These are phyloP conservation scores for Nasonovia ribisnigri DNA, from an alignment of 2,888 invertebrate species.

Conservation along the genomic window DNA sequence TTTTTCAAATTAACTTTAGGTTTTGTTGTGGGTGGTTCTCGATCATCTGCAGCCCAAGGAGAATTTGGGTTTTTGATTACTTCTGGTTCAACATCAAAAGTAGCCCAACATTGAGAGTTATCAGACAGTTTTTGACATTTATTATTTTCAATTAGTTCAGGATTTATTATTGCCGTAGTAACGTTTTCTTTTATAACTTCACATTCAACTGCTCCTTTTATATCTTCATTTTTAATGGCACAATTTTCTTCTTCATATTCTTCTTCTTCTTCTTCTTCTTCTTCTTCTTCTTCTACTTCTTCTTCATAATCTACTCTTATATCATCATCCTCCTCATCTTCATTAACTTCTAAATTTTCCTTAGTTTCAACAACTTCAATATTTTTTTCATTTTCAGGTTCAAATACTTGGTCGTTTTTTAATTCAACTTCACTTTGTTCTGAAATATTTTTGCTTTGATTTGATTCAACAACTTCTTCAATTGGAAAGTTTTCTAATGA, in stretches of 20 bases:
- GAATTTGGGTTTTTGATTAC: conserved; percentile 34
- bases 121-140: conserved; percentile 63
- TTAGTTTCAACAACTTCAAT: conserved; percentile 37
- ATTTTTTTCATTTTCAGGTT: conserved; percentile 31
- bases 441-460: neutral
- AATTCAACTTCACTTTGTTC: conserved; percentile 29
- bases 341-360: conserved; percentile 26
- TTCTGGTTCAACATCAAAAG: conserved; percentile 60
- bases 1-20: conserved; percentile 68
- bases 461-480: conserved; percentile 25
- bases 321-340: conserved; percentile 52
- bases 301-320: conserved; percentile 26
- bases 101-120: conserved; percentile 61
- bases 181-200: conserved; percentile 69
- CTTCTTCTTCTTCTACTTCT: neutral
- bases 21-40: conserved; percentile 67
- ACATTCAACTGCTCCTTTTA: conserved; percentile 69
- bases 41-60: conserved; percentile 67
- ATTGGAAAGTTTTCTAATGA: neutral
- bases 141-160: conserved; percentile 67
- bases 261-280: conserved; percentile 66
- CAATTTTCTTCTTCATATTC: conserved; percentile 68
- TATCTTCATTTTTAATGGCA: conserved; percentile 69
- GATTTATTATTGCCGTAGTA: conserved; percentile 67
- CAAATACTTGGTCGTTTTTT: conserved; percentile 38